Conservation (phyloP, 2,888 invertebrate species). For the Tenthredo livida region DNA sequence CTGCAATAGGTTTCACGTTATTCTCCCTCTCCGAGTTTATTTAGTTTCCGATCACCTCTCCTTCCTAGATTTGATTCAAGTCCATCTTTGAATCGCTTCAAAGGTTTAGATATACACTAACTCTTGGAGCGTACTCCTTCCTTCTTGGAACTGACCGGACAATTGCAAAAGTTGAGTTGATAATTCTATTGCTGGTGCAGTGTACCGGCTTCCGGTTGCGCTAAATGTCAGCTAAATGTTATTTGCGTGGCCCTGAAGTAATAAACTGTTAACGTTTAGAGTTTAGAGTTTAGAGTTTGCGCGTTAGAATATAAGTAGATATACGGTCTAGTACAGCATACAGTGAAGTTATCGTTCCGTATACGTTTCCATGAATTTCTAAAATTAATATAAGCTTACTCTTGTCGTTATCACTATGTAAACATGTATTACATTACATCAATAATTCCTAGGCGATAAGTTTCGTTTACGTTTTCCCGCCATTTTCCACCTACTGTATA, state of each 20-base stretch:
- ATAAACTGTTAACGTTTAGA: not conserved
- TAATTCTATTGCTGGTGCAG: constrained; percentile 10
- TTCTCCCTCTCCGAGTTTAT: not conserved
- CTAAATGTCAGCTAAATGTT: constrained; percentile 43
- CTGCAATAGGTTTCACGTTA: not conserved
- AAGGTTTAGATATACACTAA: not conserved
- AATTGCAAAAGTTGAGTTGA: constrained; percentile 18
- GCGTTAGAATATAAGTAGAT: not conserved
- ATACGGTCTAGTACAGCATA: not conserved
- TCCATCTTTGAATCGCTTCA: not conserved
- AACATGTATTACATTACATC: constrained; percentile 20
- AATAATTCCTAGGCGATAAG: constrained; percentile 26
- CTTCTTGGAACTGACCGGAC: not conserved
- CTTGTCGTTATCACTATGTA: constrained; percentile 13
- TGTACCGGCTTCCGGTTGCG: constrained; percentile 21
- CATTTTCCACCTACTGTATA: not conserved
- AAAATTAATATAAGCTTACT: constrained; percentile 23
- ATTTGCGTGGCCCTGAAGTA: constrained; percentile 34
- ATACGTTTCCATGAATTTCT: constrained; percentile 12
- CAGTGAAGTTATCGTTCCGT: constrained; percentile 1
- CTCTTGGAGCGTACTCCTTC: not conserved
- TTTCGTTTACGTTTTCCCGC: not conserved
- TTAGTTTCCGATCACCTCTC: not conserved
- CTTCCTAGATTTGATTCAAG: not conserved
- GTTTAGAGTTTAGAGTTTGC: not conserved